Base-by-base conservation (phyloP, 2,797 vertebrate genomes). In the Diplodus sargus region DNA sequence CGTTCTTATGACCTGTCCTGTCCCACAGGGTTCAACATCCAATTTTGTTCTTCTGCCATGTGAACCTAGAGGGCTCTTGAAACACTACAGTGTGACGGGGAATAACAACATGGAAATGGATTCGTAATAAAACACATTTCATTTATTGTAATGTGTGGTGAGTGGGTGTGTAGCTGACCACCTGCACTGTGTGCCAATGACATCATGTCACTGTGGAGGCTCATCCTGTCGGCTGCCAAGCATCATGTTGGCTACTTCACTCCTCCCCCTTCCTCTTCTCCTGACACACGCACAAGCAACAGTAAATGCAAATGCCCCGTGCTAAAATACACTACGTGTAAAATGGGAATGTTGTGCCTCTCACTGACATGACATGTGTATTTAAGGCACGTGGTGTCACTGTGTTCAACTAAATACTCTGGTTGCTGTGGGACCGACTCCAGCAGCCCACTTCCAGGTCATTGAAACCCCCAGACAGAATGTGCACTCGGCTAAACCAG, bases 361-460 rank as follows among this genome's bases (percentile, higher is more conserved):
- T 39, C 69, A 17, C 70, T 34, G 10, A 16, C 54, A 47, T 69
- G 53, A 4, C 30, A 66, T 58, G 53, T 67, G 10, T 45, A 54
- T 23, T 30, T 30, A n/a, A 61, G 30, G n/a, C 76, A 84, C 83
- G 79, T 82, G 73, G 73, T 49, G 39, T 70, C 79, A 72, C 73
- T 82, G 81, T 66, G 61, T 58, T 82, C n/a, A 5, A 78, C 73
- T 70, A 75, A 82, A 82, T 82, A 77, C 25, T 78, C 72, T 59
- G 71, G 76, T 63, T 15, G 66, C 64, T 82, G 20, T 84, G 61
- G 73, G 73, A 69, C 23, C 58, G 15, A 53, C 56, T 84, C 70
- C 62, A 84, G 70, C 16, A 2, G 53, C 30, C 74, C 34, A 62
- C 5, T 23, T 56, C 17, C 45, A 52, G 67, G 60, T 52, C 53